Percentiles rank a stretch among this genome's conserved stretches.
Conservation (phyloP, 53 echinoderm and acorn worm species). For the Pentamera pediparva region DNA sequence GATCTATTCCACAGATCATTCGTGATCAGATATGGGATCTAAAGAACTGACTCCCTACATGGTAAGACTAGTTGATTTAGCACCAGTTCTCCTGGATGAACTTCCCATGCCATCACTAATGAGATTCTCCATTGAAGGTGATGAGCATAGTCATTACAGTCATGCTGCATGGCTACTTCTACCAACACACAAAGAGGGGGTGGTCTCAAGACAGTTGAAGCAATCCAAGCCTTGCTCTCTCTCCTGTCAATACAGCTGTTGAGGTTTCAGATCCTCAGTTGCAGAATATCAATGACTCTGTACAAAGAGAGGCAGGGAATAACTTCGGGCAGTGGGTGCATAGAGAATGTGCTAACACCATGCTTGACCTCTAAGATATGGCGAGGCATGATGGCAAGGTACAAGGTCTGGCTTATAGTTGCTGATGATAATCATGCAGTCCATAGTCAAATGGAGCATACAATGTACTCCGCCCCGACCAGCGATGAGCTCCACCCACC, state of each 20-base stretch:
- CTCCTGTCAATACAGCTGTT: not conserved
- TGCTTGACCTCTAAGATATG: not conserved
- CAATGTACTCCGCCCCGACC: too few relatives aligned
- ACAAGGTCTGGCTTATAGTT: not conserved
- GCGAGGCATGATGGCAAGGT: not conserved
- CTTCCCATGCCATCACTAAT: too few relatives aligned
- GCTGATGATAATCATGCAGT: too few relatives aligned
- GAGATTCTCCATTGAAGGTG: not conserved
- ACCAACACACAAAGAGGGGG: not conserved
- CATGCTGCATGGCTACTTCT: not conserved
- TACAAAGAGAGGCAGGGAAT: not conserved
- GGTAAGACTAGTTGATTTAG: not conserved
- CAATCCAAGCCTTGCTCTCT: not conserved
- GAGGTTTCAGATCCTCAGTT: too few relatives aligned
- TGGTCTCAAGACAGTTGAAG: not conserved
- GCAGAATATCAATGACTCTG: not conserved
- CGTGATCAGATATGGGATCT: not conserved
- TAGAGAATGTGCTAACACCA: not conserved
- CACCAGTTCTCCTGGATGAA: not conserved
- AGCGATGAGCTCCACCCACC: too few relatives aligned
- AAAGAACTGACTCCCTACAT: not conserved
- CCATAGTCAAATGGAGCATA: too few relatives aligned
- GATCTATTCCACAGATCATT: not conserved
- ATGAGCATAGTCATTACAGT: not conserved
- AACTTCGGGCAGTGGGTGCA: not conserved